Conservation (phyloP, 1,140 invertebrate genomes). For the Scaptodrosophila lebanonensis region DNA sequence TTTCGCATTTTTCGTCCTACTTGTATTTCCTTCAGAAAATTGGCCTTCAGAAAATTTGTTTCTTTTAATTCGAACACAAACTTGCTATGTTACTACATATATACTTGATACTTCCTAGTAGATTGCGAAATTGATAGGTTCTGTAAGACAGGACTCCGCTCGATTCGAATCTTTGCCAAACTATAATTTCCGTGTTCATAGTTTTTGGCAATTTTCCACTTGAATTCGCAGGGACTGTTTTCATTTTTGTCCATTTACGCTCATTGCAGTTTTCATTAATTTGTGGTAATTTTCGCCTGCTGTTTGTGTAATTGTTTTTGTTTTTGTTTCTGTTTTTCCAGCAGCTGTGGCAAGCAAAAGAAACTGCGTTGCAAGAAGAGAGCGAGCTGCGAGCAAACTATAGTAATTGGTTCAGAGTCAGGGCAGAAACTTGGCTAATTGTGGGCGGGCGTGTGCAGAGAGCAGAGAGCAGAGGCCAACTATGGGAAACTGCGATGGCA, state of each 20-base stretch:
- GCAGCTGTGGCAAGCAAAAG: conserved; percentile 47
- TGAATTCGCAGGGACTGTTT: no score
- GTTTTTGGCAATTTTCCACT: neutral
- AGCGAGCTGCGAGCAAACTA: no score
- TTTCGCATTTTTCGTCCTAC: no score
- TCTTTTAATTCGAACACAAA: no score
- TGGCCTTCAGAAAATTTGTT: no score
- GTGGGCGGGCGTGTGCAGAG: conserved; percentile 22
- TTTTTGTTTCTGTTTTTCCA: conserved; percentile 12
- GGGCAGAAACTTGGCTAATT: conserved; percentile 55
- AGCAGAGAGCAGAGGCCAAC: neutral
- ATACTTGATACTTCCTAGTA: no score
- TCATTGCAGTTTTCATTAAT: conserved; percentile 43
- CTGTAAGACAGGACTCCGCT: no score
- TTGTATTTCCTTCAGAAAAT: no score
- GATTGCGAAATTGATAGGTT: no score
- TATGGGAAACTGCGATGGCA: no score
- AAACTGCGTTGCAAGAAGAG: conserved; percentile 49
- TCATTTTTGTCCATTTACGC: conserved; percentile 5
- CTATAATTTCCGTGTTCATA: conserved; percentile 4
- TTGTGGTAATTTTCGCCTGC: conserved; percentile 48
- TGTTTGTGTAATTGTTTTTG: conserved; percentile 48
- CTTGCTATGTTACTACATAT: no score
- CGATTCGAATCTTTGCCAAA: no score
- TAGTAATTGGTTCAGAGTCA: conserved; percentile 20